A percentile compares a stretch with the other conserved stretches of the same genome.
phyloP scores from a whole-genome alignment of 2,888 invertebrate genomes.

The Erynnis tages region DNA sequence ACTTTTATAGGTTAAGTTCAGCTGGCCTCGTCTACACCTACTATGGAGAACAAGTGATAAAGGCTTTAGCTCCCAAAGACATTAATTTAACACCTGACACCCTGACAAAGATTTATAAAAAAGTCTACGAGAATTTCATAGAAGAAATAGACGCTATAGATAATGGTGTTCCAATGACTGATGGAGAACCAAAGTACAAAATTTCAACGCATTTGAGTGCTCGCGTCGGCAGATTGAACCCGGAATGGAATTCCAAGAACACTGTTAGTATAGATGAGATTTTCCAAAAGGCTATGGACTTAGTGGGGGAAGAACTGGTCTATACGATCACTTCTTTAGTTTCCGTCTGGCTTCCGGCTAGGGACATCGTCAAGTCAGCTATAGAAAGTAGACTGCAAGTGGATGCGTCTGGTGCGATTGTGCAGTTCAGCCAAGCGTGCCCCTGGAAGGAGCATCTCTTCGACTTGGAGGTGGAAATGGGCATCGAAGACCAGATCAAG shows the following conservation, averaged over 20 bases:
- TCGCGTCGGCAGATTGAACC: conserved; percentile 90
- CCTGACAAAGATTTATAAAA: conserved; percentile 81
- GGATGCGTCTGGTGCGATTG: conserved; percentile 90
- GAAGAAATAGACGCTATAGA: conserved; percentile 98
- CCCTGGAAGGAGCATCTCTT: conserved; percentile 97
- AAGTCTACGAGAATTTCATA: conserved; percentile 93
- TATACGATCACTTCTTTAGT: conserved; percentile 84
- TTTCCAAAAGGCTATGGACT: conserved; percentile 89
- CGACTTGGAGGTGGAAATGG: conserved; percentile 88
- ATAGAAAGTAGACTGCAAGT: conserved; percentile 85
- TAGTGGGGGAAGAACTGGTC: conserved; percentile 90
- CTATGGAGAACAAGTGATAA: conserved; percentile 91
- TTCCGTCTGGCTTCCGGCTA: conserved; percentile 93
- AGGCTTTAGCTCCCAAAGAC: conserved; percentile 73
- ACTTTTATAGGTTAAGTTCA: conserved; percentile 89
- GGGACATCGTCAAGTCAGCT: conserved; percentile 87
- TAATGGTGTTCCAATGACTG: conserved; percentile 94
- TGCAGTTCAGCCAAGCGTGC: conserved; percentile 85
- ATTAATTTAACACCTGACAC: conserved; percentile 67
- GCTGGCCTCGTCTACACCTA: conserved; percentile 96
- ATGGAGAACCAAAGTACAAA: conserved; percentile 87
- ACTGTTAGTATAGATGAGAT: conserved; percentile 77
- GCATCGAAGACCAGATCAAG: conserved; percentile 83
- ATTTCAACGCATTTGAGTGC: conserved; percentile 90
- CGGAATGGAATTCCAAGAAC: conserved; percentile 88